Conservation (phyloP, 2,113 vertebrate species). For the Brachypodius melanocephalos region DNA sequence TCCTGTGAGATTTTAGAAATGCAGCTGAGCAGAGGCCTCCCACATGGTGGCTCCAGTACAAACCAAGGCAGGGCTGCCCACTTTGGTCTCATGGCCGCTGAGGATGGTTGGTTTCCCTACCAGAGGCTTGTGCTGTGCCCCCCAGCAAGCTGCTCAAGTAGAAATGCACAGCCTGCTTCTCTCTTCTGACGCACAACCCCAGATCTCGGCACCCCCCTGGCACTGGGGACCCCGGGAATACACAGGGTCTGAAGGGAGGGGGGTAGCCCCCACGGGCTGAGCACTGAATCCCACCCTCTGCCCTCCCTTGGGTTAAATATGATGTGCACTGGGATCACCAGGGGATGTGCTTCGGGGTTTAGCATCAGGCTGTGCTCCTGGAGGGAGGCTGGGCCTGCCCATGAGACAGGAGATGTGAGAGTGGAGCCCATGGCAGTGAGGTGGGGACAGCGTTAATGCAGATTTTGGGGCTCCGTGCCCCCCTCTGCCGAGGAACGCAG, state of each 20-base stretch:
- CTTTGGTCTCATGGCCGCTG: background rate
- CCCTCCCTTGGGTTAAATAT: background rate
- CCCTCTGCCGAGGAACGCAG: background rate
- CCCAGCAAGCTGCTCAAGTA: background rate
- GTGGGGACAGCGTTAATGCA: background rate
- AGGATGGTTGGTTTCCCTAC: background rate
- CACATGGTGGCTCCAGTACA: background rate
- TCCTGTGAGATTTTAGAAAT: background rate
- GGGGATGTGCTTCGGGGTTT: background rate
- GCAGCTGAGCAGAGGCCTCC: background rate
- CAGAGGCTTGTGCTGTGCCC: background rate
- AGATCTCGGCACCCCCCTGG: background rate
- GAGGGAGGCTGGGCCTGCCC: background rate
- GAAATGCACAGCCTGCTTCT: background rate
- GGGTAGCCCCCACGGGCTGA: accelerated
- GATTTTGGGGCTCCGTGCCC: background rate
- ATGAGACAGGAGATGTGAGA: accelerated
- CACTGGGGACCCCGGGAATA: background rate
- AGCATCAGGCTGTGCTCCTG: background rate
- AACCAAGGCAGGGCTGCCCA: background rate
- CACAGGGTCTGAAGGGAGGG: background rate
- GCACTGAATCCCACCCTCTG: accelerated
- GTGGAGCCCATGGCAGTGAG: background rate
- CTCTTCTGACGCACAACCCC: background rate
- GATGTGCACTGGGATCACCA: background rate